Base-by-base conservation (phyloP, 2,888 invertebrate genomes). In the Horisme vitalbata region DNA sequence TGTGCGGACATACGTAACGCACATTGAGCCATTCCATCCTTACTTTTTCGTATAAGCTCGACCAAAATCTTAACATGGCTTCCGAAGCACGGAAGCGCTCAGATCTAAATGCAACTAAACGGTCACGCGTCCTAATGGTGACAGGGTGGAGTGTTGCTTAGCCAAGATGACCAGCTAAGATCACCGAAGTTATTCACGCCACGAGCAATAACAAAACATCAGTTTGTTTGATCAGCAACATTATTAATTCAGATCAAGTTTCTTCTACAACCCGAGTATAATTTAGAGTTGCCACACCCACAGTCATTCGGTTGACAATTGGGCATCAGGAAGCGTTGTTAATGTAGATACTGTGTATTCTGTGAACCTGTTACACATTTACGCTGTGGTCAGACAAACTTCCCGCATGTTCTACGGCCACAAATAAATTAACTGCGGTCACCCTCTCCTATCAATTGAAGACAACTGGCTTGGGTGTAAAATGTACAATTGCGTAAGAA, bases 371-470 rank as follows among this genome's bases (percentile, higher is more conserved):
- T 24, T 39, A 31, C 20, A 45, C 33, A 46, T 46, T 41, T 55
- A 31, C 35, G 57, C 49, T 47, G 60, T 58, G 64, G 61, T 65
- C 63, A 63, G 67, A 72, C 73, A 79, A 80, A 85, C 85, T 68
- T 86, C 88, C 88, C 88, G 88, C 88, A 87, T 87, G 64, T 66
- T 57, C 53, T 56, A 66, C 68, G 57, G 59, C 68, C 75, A 80
- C 84, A 77, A 81, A 83, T 79, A 75, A 81, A 82, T 87, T 83
- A 80, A 81, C 68, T 75, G 71, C 72, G 71, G 66, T 76, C 80
- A 78, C 86, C 84, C 86, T 80, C 80, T 80, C 68, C 59, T 55
- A 61, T 68, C 86, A 88, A 88, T 88, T 86, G 86, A 79, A 83
- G 75, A 80, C 76, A 78, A 81, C 82, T 75, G 6, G 80, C 61